These are phyloP conservation scores for Coturnix japonica DNA, from an alignment of 2,113 vertebrate species.

Conservation along the genomic window DNA sequence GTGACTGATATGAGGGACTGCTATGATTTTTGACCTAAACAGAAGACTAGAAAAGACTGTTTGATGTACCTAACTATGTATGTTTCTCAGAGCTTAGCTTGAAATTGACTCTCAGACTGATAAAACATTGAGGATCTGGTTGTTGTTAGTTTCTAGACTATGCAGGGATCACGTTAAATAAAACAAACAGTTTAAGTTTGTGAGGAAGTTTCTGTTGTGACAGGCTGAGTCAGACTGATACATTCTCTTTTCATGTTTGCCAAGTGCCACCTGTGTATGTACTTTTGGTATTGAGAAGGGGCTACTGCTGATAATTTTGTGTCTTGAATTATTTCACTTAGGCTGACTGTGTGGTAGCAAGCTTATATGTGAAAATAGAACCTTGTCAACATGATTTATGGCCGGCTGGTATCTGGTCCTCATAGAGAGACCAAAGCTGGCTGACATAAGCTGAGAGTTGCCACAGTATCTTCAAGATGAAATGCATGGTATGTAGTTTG, in stretches of 20 bases:
- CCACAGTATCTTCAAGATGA: neutral
- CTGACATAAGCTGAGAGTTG: neutral
- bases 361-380: neutral
- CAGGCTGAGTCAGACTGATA: neutral
- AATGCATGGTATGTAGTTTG: neutral
- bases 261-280: neutral
- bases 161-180: neutral
- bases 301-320: neutral
- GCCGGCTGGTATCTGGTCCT: neutral
- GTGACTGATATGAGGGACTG: too few relatives aligned
- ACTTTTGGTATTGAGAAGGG: neutral
- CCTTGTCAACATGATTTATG: neutral
- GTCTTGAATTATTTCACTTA: neutral
- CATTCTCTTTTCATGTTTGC: neutral
- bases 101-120: neutral
- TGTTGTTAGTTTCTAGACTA: neutral
- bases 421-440: neutral
- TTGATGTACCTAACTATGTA: neutral
- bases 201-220: neutral
- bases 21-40: neutral
- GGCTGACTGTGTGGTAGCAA: neutral
- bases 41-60: neutral
- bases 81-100: neutral
- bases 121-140: neutral
- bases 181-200: rapidly evolving